These are phyloP conservation scores for Tortricodes alternella DNA, from an alignment of 2,888 invertebrate species.

Conservation along the genomic window DNA sequence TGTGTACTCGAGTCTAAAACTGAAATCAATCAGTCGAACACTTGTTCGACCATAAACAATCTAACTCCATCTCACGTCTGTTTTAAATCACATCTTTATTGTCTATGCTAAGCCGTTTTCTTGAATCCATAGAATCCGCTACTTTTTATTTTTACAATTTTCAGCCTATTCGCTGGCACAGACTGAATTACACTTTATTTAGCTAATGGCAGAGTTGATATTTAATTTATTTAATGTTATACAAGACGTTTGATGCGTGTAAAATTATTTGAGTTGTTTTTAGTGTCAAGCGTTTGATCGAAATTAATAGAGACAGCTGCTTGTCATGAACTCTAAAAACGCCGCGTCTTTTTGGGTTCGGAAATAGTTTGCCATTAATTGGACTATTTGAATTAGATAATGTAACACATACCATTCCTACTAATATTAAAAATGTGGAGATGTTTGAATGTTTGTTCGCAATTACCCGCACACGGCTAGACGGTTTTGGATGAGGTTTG, in stretches of 20 bases:
- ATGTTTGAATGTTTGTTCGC: not conserved
- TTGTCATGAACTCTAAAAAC: constrained; percentile 31
- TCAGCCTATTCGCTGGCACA: not conserved
- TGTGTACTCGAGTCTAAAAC: constrained; percentile 10
- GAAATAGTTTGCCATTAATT: constrained; percentile 3
- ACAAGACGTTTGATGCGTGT: constrained; percentile 19
- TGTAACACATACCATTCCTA: not conserved
- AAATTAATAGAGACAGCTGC: constrained; percentile 44
- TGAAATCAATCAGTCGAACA: constrained; percentile 31
- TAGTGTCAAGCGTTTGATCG: constrained; percentile 38
- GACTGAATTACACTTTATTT: not conserved
- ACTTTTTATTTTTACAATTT: constrained; percentile 5
- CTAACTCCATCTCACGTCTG: constrained; percentile 18
- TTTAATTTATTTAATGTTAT: not conserved
- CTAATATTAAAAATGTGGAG: not conserved
- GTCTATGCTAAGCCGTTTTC: constrained; percentile 20
- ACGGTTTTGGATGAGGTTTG: no score
- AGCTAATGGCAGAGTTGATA: constrained; percentile 1
- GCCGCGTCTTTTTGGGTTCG: constrained; percentile 19
- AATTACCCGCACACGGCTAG: no score
- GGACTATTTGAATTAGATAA: not conserved
- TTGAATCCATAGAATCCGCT: constrained; percentile 6
- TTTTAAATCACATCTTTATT: constrained; percentile 33
- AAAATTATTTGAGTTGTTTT: constrained; percentile 29
- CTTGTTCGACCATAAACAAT: constrained; percentile 33